Base-by-base conservation (phyloP, 2,113 vertebrate genomes). In the Raja brachyura region DNA sequence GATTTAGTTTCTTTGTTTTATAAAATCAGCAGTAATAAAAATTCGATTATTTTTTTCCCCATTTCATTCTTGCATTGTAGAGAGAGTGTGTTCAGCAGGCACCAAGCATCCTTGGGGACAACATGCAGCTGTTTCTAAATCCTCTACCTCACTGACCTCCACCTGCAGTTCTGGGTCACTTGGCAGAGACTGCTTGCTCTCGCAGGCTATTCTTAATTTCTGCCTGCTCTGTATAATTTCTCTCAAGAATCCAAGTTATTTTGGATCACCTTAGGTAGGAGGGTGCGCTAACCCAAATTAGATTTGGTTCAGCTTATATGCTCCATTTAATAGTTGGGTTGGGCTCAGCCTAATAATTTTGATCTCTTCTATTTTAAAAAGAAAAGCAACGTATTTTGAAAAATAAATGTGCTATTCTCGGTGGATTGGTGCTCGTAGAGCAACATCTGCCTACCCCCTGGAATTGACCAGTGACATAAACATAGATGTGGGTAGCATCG, bases 121-220 rank as follows among this genome's bases (percentile, higher is more conserved):
- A 88, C 59, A 88, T 88, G 83, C 83, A 88, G 83, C 83, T 88
- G 83, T 88, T 88, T 88, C 83, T 88, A 88, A 88, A 88, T 88
- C 83, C 59, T 88, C 83, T n/a, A 88, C 83, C 83, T 88, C n/a
- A 56, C 63, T 88, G 83, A 88, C 83, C 83, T 88, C 83, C 83
- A 88, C 83, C 83, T 88, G 83, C 83, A 88, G 83, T 88, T 66
- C 83, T 88, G 83, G 83, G 83, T 88, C 83, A 88, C 59, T 77
- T 88, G 83, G 28, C 59, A 88, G 83, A 88, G 59, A 59, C 63
- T 88, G 83, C 63, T 88, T 61, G 83, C 56, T 88, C 83, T 88
- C 56, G n/a, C 83, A 66, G 61, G 59, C 83, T 88, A 88, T 88
- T 88, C 83, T 88, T 88, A 66, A 88, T 88, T 88, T 88, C 83